These are phyloP conservation scores for Channa maculata DNA, from an alignment of 2,113 vertebrate genomes.

Conservation along the genomic window DNA sequence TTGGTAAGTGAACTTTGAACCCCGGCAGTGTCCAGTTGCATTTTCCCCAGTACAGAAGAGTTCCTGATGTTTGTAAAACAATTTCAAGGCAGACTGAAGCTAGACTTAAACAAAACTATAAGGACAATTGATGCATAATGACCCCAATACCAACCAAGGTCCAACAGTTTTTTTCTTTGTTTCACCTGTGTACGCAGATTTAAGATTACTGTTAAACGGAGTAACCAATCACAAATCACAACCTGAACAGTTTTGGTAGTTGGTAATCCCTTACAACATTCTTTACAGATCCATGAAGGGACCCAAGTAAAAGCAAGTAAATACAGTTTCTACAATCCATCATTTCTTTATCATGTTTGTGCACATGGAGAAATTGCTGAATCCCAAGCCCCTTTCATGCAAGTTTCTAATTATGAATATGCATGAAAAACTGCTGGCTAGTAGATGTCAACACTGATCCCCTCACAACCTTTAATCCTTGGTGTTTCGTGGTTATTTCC, in stretches of 20 bases:
- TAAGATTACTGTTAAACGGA: no score
- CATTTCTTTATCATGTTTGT: neutral
- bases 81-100: neutral
- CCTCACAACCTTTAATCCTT: neutral
- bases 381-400: neutral
- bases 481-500: neutral
- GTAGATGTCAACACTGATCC: constrained; percentile 21
- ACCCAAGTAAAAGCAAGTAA: no score
- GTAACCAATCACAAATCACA: no score
- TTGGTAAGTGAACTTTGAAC: neutral
- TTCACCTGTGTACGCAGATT: no score
- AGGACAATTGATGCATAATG: no score
- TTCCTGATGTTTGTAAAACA: neutral
- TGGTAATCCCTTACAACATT: no score
- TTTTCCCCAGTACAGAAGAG: neutral
- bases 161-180: no score
- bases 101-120: neutral
- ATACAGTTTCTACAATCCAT: neutral
- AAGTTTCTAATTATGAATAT: neutral
- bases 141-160: no score
- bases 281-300: no score
- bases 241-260: no score
- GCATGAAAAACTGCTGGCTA: neutral
- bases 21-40: neutral
- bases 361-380: neutral